phyloP scores from a whole-genome alignment of 1,140 invertebrate genomes.

The Drosophila takahashii region DNA sequence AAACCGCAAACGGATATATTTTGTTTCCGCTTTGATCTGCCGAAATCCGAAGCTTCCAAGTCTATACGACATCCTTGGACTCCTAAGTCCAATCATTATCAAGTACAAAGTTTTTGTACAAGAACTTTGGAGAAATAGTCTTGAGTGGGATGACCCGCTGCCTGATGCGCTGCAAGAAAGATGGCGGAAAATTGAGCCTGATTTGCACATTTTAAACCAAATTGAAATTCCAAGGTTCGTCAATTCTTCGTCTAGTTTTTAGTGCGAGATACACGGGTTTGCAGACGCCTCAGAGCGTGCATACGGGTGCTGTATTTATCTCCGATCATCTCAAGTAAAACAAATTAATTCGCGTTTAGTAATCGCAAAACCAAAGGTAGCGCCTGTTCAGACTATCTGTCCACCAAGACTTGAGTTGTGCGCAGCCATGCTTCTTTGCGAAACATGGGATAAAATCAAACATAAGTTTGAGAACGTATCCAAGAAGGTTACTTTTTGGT shows the following conservation, averaged over 20 bases:
- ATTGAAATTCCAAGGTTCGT: neutral
- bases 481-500: neutral
- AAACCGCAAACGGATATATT: constrained; percentile 1
- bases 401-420: no score
- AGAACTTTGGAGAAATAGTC: neutral
- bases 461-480: no score
- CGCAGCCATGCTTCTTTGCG: no score
- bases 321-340: neutral
- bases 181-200: neutral
- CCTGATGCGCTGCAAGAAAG: constrained; percentile 1
- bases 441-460: no score
- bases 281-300: constrained; percentile 1
- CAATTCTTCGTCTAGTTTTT: neutral
- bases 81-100: neutral
- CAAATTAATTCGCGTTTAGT: neutral
- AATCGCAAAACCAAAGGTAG: neutral
- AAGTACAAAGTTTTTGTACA: neutral
- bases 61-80: neutral
- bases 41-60: neutral
- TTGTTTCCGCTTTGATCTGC: neutral
- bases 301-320: neutral
- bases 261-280: constrained; percentile 2
- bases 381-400: no score
- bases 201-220: constrained; percentile 1
- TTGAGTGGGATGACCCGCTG: neutral